Percentiles rank a stretch among this genome's conserved stretches.
phyloP scores from a whole-genome alignment of 2,113 vertebrate species.

The Saccopteryx bilineata region DNA sequence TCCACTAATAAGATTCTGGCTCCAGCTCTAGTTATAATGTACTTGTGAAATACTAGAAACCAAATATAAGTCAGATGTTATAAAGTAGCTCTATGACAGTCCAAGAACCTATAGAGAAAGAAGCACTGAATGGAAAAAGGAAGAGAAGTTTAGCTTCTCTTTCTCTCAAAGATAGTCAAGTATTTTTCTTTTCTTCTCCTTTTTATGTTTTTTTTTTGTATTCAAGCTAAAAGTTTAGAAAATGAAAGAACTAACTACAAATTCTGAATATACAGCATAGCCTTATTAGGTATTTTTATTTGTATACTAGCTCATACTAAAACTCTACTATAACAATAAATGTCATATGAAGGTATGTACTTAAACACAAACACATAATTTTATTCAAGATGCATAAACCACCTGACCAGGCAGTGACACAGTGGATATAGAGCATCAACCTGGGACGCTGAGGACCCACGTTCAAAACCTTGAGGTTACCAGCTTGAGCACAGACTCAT shows the following conservation, averaged over 20 bases:
- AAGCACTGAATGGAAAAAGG: neutral
- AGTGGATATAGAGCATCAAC: no score
- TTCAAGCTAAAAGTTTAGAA: neutral
- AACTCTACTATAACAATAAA: neutral
- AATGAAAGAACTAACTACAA: neutral
- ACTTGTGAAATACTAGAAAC: slow-evolving; percentile 68
- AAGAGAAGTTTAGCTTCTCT: neutral
- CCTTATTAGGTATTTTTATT: neutral
- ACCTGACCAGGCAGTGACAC: no score
- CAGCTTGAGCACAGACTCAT: no score
- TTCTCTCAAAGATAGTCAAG: neutral
- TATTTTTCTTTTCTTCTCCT: neutral
- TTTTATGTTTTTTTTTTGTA: neutral
- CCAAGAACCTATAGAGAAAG: neutral
- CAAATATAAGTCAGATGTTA: slow-evolving; percentile 65
- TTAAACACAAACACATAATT: neutral
- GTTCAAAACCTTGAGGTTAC: no score
- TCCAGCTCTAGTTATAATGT: slow-evolving; percentile 55
- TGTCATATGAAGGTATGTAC: accelerated
- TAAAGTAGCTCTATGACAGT: neutral
- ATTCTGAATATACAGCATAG: neutral
- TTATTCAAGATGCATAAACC: neutral
- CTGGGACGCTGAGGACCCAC: no score
- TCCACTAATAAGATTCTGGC: slow-evolving; percentile 72
- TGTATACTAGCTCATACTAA: neutral